Evolutionary conservation across 2,797 vertebrate genomes (phyloP), one percentile per base, ranked within the genome.

Genomic region (Neomorphus geoffroyi): DNA sequence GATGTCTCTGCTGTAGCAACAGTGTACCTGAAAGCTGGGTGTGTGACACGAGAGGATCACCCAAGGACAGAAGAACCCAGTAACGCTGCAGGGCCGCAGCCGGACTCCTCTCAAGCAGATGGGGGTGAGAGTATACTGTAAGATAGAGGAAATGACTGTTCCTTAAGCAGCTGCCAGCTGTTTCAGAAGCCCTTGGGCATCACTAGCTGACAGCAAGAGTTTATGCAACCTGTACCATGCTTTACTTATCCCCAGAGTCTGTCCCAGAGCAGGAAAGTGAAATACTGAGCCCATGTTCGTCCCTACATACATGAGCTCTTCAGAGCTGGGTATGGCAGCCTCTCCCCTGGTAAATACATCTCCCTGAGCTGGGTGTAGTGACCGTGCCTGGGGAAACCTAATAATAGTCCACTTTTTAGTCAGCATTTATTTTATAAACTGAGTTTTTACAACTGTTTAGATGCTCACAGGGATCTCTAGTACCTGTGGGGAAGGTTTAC

Each of bases 171-270:
- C n/a, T 35, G 24, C 27, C 60, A 26, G 28, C 73, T 35, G 54
- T 61, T 80, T 21, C 80, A 46, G 53, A 45, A 37, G 33, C 66
- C 60, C 54, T 86, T 23, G 58, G 60, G 43, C 80, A 71, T 65
- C 57, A 6, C 22, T n/a, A 48, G 35, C 75, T 65, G 72, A 79
- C 75, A 46, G 5, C 12, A 69, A 11, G 8, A 61, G 32, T 57
- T 88, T 48, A 56, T 85, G 33, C 75, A 54, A 9, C 46, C 78
- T 1, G 0, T 14, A 6, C 7, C 0, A 0, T 13, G 65, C 41
- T 90, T 60, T 71, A 43, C 48, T 53, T 46, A 39, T 43, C 41
- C 62, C 33, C 65, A 39, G 53, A 57, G 24, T 8, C 57, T 30
- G 32, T 66, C 54, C 66, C 72, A 75, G 45, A 50, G 21, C 5